A percentile compares a stretch with the other conserved stretches of the same genome.
Evolutionary conservation across 1,140 invertebrate species (phyloP).

Genomic region (Calliphora vicina): DNA sequence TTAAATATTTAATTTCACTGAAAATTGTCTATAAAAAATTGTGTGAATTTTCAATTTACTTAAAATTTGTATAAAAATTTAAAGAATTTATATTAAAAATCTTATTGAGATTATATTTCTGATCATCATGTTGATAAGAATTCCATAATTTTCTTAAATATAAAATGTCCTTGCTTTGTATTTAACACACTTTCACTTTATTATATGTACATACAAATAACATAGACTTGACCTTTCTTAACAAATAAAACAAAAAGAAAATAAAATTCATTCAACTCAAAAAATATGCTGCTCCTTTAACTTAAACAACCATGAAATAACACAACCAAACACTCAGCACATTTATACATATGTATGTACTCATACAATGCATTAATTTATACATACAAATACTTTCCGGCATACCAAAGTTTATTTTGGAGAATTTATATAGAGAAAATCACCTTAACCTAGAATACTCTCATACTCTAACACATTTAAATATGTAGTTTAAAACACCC

Average conservation of each 20-base stretch:
- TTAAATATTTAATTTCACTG: no score
- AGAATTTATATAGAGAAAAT: neutral
- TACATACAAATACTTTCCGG: neutral
- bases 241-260: constrained; percentile 10
- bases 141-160: no score
- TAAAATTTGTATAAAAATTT: no score
- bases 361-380: neutral
- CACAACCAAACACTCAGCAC: neutral
- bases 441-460: constrained; percentile 6
- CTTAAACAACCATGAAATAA: neutral
- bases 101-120: no score
- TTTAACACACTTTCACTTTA: neutral
- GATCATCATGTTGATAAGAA: no score
- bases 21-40: no score
- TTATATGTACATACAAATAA: neutral
- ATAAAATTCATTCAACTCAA: neutral
- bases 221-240: constrained; percentile 4
- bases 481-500: neutral
- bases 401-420: neutral
- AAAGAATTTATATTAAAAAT: no score
- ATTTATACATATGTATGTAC: neutral
- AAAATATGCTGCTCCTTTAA: neutral
- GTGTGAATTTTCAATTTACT: no score
- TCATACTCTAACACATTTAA: constrained; percentile 11
- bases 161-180: no score